These are phyloP conservation scores for Sycophila texana DNA, from an alignment of 2,888 invertebrate species.

Conservation along the genomic window DNA sequence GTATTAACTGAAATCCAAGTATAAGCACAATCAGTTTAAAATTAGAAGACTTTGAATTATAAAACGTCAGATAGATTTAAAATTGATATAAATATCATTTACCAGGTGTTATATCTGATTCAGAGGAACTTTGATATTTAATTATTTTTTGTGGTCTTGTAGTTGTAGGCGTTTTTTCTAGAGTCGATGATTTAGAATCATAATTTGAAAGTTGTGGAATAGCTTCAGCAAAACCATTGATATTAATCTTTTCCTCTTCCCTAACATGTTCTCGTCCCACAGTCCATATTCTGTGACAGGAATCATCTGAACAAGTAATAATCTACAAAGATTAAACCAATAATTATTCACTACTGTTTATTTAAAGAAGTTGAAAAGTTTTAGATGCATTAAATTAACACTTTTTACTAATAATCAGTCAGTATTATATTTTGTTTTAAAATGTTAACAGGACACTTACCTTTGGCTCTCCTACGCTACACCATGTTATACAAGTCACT, in stretches of 20 bases:
- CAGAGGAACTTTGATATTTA: conserved; percentile 33
- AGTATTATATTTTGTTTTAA: neutral
- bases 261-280: conserved; percentile 78
- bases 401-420: neutral
- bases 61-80: neutral
- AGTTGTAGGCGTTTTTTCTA: conserved; percentile 44
- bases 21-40: neutral
- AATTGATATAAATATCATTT: neutral
- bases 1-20: conserved; percentile 30
- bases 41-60: neutral
- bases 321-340: conserved; percentile 71
- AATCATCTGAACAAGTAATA: conserved; percentile 91
- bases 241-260: conserved; percentile 67
- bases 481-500: conserved; percentile 93
- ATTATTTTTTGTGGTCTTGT: neutral
- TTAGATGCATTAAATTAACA: neutral
- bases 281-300: conserved; percentile 86
- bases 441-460: conserved; percentile 60
- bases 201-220: neutral
- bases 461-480: conserved; percentile 78
- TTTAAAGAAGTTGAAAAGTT: neutral
- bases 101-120: conserved; percentile 44
- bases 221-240: conserved; percentile 35
- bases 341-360: neutral
- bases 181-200: conserved; percentile 17